These are phyloP conservation scores for Abrostola tripartita DNA, from an alignment of 2,888 invertebrate genomes.

Conservation along the genomic window DNA sequence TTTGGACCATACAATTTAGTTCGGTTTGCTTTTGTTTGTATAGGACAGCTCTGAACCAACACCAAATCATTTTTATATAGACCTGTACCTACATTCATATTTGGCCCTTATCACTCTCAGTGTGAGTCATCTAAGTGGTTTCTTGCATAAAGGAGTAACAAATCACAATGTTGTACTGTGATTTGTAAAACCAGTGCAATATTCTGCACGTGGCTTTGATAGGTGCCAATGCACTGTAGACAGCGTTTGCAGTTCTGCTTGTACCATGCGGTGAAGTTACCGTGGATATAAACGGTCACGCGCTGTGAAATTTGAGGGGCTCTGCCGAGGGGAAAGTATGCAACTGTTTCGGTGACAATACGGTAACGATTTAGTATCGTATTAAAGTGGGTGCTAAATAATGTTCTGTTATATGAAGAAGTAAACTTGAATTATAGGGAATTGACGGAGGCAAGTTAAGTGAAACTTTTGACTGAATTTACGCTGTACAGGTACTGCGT, in stretches of 20 bases:
- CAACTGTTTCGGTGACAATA: neutral
- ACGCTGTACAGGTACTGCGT: too few relatives aligned
- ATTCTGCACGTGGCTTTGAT: constrained; percentile 38
- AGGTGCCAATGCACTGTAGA: constrained; percentile 24
- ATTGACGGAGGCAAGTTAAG: too few relatives aligned
- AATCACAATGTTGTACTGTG: constrained; percentile 37
- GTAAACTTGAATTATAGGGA: too few relatives aligned
- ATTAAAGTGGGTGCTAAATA: neutral
- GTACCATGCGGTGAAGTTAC: neutral
- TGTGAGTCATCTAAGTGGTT: constrained; percentile 46
- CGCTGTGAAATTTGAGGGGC: neutral
- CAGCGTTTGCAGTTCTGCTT: neutral
- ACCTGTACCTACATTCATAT: constrained; percentile 17
- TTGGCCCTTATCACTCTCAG: constrained; percentile 30
- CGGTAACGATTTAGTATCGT: neutral
- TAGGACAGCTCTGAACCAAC: constrained; percentile 1
- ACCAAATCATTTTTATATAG: constrained; percentile 33
- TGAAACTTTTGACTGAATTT: too few relatives aligned
- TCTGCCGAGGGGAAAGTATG: neutral
- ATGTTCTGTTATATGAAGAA: too few relatives aligned
- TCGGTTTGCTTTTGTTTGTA: neutral
- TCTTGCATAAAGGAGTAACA: constrained; percentile 36
- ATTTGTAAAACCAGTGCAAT: constrained; percentile 41
- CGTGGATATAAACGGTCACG: neutral
- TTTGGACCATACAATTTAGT: neutral